These are phyloP conservation scores for Hemibagrus wyckioides DNA, from an alignment of 2,113 vertebrate genomes.

Conservation along the genomic window DNA sequence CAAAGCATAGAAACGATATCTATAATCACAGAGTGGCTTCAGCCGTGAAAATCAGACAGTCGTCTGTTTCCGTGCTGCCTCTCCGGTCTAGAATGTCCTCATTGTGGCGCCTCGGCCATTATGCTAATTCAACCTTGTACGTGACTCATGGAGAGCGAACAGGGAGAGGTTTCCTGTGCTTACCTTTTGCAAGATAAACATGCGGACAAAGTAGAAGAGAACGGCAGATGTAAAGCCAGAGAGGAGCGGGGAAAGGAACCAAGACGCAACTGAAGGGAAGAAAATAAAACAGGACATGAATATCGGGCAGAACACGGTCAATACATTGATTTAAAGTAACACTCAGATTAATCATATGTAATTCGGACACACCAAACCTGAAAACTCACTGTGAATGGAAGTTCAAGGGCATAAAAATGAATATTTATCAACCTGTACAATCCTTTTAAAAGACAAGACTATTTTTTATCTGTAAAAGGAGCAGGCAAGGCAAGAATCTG, in stretches of 20 bases:
- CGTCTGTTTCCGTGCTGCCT: not conserved
- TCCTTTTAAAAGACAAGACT: not conserved
- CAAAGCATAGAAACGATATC: slow-evolving; percentile 14
- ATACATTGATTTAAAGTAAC: not conserved
- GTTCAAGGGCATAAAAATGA: not conserved
- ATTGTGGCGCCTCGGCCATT: not conserved
- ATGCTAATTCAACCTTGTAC: not conserved
- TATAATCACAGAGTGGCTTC: not conserved
- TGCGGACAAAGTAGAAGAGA: slow-evolving; percentile 89
- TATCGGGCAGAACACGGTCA: not conserved
- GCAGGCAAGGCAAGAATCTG: not conserved
- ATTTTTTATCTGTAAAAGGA: not conserved
- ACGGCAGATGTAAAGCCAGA: slow-evolving; percentile 92
- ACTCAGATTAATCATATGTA: not conserved
- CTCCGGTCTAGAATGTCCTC: not conserved
- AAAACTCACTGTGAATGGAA: not conserved
- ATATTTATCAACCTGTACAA: not conserved
- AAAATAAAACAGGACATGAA: not conserved
- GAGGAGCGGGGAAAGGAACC: slow-evolving; percentile 95
- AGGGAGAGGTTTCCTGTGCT: slow-evolving; percentile 38
- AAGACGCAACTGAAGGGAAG: slow-evolving; percentile 83
- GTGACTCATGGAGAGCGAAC: not conserved
- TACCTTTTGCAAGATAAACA: slow-evolving; percentile 92
- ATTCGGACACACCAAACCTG: not conserved
- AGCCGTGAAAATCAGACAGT: not conserved